Percentiles rank a stretch among this genome's conserved stretches.
phyloP scores from a whole-genome alignment of 2,113 vertebrate species.

The Phaethon lepturus region DNA sequence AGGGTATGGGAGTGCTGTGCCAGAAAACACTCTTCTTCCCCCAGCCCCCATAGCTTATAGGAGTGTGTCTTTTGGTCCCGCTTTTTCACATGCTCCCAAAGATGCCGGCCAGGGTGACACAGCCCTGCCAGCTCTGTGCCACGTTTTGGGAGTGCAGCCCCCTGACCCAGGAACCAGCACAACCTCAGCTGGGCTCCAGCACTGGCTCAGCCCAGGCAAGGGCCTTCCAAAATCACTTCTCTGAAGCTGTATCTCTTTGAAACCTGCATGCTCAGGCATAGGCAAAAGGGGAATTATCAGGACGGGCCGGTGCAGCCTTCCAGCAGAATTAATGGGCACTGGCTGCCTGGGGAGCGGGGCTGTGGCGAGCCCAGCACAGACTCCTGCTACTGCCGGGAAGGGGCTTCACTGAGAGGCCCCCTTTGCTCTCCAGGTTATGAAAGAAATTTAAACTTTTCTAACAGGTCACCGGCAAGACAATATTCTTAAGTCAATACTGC shows the following conservation, averaged over 20 bases:
- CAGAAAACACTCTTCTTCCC: neutral
- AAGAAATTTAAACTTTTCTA: neutral
- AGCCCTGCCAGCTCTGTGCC: neutral
- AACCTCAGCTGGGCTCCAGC: neutral
- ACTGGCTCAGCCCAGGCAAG: neutral
- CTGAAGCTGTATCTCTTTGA: neutral
- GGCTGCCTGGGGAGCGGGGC: neutral
- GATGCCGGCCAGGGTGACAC: fast-evolving
- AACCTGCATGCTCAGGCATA: neutral
- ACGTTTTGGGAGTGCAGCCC: neutral
- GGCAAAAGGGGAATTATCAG: neutral
- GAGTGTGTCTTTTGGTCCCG: neutral
- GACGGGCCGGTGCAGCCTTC: neutral
- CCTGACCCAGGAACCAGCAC: neutral
- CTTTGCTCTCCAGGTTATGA: neutral
- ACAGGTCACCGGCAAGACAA: neutral
- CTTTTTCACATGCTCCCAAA: neutral
- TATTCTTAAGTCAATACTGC: neutral
- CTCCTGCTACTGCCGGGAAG: neutral
- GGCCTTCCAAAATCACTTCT: neutral
- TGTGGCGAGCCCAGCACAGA: neutral
- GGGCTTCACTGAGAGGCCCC: neutral
- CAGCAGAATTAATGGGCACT: neutral
- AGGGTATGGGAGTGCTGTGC: neutral
- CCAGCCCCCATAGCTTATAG: neutral